A percentile compares a stretch with the other conserved stretches of the same genome.
phyloP scores from a whole-genome alignment of 2,888 invertebrate species.

The Caenorhabditis panamensis region DNA sequence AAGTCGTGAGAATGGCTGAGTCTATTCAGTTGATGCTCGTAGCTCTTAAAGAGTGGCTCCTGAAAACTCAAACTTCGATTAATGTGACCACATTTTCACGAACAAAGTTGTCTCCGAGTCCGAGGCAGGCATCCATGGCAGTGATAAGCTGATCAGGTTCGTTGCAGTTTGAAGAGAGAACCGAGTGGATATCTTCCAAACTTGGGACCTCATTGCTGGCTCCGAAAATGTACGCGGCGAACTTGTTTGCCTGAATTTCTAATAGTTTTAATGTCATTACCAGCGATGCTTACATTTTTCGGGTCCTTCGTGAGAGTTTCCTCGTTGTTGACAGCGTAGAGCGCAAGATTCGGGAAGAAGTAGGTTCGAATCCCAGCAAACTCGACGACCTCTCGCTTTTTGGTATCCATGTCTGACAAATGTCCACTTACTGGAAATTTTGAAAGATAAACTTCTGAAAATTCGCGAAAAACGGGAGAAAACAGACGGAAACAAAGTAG shows the following conservation, averaged over 20 bases:
- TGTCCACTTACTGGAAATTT: neutral
- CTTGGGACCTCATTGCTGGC: neutral
- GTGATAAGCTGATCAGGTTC: constrained; percentile 2
- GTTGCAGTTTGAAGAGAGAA: neutral
- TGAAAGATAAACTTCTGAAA: neutral
- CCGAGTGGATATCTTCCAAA: neutral
- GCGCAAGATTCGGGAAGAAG: constrained; percentile 32
- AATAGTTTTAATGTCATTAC: neutral
- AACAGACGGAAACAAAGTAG: no score
- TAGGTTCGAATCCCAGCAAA: constrained; percentile 21
- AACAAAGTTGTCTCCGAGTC: constrained; percentile 5
- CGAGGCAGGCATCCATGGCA: constrained; percentile 23
- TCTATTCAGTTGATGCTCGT: neutral
- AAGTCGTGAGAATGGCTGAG: constrained; percentile 19
- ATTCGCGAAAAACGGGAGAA: neutral
- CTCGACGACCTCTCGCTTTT: constrained; percentile 25
- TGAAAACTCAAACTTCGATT: no score
- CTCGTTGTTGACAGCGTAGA: constrained; percentile 15
- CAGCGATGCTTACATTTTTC: constrained; percentile 3
- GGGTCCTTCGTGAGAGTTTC: neutral
- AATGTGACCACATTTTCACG: no score
- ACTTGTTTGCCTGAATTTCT: constrained; percentile 20
- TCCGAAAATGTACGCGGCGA: constrained; percentile 28
- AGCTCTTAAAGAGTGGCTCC: neutral
- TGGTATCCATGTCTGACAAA: constrained; percentile 8